Conservation (phyloP, 2,888 invertebrate genomes). For the Dasysyrphus albostriatus region DNA sequence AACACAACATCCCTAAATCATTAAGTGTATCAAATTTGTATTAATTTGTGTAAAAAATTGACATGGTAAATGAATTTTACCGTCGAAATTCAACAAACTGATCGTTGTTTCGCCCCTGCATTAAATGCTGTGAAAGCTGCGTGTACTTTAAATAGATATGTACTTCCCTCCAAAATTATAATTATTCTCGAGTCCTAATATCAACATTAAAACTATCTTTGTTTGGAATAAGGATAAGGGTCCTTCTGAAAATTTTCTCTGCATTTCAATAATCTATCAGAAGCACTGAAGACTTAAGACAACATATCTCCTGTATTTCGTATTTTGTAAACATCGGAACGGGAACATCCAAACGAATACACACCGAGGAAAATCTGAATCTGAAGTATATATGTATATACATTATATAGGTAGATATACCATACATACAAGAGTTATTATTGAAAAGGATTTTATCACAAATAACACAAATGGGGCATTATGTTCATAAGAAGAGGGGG, state of each 20-base stretch:
- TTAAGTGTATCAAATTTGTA: no score
- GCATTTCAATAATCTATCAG: background rate
- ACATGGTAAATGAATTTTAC: no score
- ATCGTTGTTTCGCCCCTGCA: no score
- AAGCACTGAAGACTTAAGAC: conserved; percentile 12
- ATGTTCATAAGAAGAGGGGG: background rate
- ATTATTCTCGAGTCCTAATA: background rate
- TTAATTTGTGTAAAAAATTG: no score
- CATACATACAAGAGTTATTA: conserved; percentile 21
- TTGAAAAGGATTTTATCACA: conserved; percentile 59
- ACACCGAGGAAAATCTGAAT: conserved; percentile 41
- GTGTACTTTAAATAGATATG: no score
- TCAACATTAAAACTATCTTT: background rate
- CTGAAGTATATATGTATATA: conserved; percentile 39
- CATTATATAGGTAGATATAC: no score
- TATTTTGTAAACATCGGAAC: background rate
- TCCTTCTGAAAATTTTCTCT: background rate
- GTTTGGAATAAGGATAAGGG: background rate
- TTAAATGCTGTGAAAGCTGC: no score
- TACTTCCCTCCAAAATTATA: background rate
- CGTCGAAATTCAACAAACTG: no score
- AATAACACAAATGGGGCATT: background rate
- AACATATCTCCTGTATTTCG: background rate
- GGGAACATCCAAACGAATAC: background rate
- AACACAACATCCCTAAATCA: no score